These are phyloP conservation scores for Odontocolon sp. DNA, from an alignment of 2,888 invertebrate species.

Conservation along the genomic window DNA sequence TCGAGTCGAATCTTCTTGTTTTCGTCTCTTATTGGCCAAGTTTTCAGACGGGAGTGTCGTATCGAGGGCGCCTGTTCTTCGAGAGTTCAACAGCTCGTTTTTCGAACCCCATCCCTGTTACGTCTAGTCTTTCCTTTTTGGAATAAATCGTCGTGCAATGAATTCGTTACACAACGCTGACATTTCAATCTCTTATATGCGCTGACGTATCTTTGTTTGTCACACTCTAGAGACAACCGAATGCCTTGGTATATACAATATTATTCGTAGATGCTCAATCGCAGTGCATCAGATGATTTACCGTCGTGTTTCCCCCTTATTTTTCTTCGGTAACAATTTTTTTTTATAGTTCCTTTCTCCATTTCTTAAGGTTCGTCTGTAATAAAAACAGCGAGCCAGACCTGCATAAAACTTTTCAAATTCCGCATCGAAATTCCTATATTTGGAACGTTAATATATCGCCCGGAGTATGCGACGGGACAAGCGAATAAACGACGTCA, in stretches of 20 bases:
- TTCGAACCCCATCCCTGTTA: constrained; percentile 18
- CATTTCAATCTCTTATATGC: constrained; percentile 28
- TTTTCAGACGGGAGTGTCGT: constrained; percentile 72
- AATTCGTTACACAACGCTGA: constrained; percentile 18
- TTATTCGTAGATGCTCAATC: no score
- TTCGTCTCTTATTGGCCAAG: constrained; percentile 74
- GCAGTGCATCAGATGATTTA: constrained; percentile 12
- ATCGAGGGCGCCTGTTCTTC: constrained; percentile 70
- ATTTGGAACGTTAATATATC: neutral
- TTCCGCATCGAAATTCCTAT: neutral
- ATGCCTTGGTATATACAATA: neutral
- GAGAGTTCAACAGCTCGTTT: constrained; percentile 49
- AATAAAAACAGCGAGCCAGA: neutral
- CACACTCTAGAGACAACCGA: neutral
- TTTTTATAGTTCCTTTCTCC: no score
- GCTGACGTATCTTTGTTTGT: neutral
- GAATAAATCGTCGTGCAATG: constrained; percentile 43
- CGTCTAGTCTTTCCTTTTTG: constrained; percentile 27
- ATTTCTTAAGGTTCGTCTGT: neutral
- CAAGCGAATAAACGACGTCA: constrained; percentile 3
- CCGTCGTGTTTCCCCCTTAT: neutral
- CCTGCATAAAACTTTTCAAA: neutral
- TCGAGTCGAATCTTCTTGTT: constrained; percentile 71
- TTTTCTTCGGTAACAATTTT: no score
- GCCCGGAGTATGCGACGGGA: neutral